Percentiles rank a stretch among this genome's conserved stretches.
Conservation (phyloP, 2,113 vertebrate genomes). For the Empidonax alnorum region DNA sequence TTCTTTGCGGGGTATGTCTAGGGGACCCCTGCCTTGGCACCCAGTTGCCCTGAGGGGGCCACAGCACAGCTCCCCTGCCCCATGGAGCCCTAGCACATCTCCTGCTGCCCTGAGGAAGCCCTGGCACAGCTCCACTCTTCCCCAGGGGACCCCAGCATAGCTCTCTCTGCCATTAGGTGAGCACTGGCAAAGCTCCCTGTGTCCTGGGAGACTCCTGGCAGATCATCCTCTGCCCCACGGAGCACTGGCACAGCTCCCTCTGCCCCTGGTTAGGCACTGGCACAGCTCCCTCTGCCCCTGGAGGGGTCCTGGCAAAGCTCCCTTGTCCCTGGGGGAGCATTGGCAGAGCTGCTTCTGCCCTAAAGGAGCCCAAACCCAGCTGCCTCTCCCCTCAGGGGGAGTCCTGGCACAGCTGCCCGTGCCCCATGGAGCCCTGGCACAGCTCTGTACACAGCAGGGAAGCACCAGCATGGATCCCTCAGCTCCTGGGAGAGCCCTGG, state of each 20-base stretch:
- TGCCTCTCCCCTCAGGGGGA: background rate
- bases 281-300: background rate
- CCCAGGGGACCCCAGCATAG: background rate
- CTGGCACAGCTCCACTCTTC: background rate
- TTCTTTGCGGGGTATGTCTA: background rate
- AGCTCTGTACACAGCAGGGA: background rate
- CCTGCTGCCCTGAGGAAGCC: background rate
- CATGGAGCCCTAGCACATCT: background rate
- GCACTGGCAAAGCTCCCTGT: background rate
- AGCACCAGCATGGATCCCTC: background rate
- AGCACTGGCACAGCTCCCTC: background rate
- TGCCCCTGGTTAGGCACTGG: background rate
- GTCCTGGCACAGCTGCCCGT: background rate
- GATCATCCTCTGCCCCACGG: background rate
- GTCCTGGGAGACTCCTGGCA: background rate
- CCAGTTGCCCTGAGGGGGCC: background rate
- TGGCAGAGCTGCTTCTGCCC: background rate
- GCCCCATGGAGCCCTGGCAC: background rate
- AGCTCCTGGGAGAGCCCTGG: background rate
- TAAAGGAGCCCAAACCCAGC: background rate
- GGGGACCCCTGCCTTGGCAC: rapidly evolving
- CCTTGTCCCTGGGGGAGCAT: background rate
- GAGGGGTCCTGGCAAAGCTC: background rate
- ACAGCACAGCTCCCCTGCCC: background rate
- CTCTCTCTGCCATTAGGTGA: background rate